A percentile compares a stretch with the other conserved stretches of the same genome.
These are phyloP conservation scores for Periplaneta americana DNA, from an alignment of 1,140 invertebrate species.

Conservation along the genomic window DNA sequence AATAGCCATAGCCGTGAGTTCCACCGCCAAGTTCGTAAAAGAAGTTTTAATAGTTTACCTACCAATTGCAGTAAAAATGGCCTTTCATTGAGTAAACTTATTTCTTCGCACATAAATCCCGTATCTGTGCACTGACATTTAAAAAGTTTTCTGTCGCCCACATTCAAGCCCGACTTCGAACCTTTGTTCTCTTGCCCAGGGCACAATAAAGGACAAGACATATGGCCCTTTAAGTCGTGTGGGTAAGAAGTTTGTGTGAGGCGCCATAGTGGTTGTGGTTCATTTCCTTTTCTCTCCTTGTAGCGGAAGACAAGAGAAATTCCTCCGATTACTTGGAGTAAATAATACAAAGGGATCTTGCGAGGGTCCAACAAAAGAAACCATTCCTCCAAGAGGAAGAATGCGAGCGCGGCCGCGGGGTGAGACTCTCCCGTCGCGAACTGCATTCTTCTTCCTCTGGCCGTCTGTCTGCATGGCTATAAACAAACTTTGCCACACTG, in stretches of 20 bases:
- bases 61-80: no score
- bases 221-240: background rate
- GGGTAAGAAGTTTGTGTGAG: background rate
- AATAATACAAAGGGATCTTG: background rate
- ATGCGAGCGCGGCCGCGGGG: conserved; percentile 20
- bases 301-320: background rate
- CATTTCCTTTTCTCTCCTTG: background rate
- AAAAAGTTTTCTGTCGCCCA: background rate
- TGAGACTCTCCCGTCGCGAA: background rate
- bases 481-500: no score
- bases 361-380: background rate
- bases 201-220: background rate
- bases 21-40: no score
- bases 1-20: no score
- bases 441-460: background rate
- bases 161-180: background rate
- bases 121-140: no score
- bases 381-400: background rate
- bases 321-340: background rate
- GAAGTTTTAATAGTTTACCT: no score
- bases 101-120: no score
- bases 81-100: no score
- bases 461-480: background rate
- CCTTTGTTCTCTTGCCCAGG: background rate
- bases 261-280: background rate